phyloP scores from a whole-genome alignment of 2,797 vertebrate species.

The Falco columbarius region DNA sequence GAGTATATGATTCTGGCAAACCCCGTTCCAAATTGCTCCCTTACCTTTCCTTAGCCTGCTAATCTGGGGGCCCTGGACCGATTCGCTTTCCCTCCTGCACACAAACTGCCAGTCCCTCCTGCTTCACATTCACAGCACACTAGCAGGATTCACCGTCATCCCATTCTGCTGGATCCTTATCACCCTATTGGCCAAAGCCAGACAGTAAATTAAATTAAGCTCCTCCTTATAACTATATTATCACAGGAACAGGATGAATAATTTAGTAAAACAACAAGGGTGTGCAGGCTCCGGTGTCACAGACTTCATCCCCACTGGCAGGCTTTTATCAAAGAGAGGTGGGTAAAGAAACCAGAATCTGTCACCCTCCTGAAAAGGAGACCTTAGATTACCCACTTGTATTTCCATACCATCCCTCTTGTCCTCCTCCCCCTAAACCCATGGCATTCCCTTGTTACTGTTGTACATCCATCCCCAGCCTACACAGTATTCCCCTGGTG shows the following conservation, averaged over 20 bases:
- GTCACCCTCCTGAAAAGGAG: neutral
- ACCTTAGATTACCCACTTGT: neutral
- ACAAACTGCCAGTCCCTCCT: slow-evolving; percentile 58
- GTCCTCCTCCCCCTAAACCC: neutral
- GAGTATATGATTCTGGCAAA: neutral
- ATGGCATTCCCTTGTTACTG: neutral
- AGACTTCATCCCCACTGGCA: neutral
- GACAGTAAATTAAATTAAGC: slow-evolving; percentile 70
- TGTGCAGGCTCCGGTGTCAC: slow-evolving; percentile 52
- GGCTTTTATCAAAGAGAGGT: neutral
- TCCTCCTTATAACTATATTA: slow-evolving; percentile 74
- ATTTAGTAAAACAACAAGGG: slow-evolving; percentile 71
- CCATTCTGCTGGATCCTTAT: slow-evolving; percentile 60
- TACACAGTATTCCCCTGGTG: neutral
- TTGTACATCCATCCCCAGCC: neutral
- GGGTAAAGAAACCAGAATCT: neutral
- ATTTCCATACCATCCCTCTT: neutral
- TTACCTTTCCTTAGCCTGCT: slow-evolving; percentile 62
- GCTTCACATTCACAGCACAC: slow-evolving; percentile 74
- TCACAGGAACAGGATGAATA: slow-evolving; percentile 74
- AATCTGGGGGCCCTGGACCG: slow-evolving; percentile 18
- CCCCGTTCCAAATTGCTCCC: neutral
- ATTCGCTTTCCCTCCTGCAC: slow-evolving; percentile 37
- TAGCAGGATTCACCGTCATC: slow-evolving; percentile 67
- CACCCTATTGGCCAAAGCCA: slow-evolving; percentile 66